Evolutionary conservation across 2,888 invertebrate species (phyloP), one percentile per base, ranked within the genome.

Genomic region (Sthenelais limicola): DNA sequence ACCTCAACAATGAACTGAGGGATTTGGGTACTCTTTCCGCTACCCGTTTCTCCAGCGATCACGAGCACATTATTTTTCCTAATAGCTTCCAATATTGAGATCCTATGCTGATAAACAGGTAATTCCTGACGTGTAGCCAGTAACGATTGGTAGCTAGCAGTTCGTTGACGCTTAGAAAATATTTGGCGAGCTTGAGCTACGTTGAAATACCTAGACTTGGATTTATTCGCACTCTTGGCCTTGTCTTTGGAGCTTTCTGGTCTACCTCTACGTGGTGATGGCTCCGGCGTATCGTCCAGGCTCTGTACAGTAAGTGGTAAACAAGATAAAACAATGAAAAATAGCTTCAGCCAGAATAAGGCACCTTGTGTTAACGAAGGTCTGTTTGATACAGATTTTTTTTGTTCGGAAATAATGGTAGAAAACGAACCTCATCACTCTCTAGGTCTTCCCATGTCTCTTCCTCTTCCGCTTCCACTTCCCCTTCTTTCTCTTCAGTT

Each of bases 11-110:
- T 71, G 73, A 85, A 86, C 77, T 86, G 86, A 26, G 86, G 86
- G n/a, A 86, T 81, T 72, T 86, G 86, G 1, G 86, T 86, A 77
- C 85, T 85, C 74, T 86, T 86, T 0, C 86, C 86, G 76, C 86
- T 85, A 24, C 86, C 86, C 9, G 86, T 86, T 71, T 86, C 86
- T 33, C 86, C 86, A n/a, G 84, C 85, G 33, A 86, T 78, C 48
- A 86, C 80, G 18, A 85, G 77, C 4, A 86, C 84, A 73, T 76
- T 80, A 43, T 83, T 74, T 12, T 73, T 73, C 12, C 72, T 66
- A 3, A 86, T 74, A 7, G 71, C 72, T 7, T 81, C 79, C 24
- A 84, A 26, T 28, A 86, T 81, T 18, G 71, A 56, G 1, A 77
- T 78, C 66, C 76, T 79, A 72, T 83, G 77, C 43, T 80, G 77